phyloP scores from a whole-genome alignment of 1,140 invertebrate species.

The Akabosia matsudoensis region DNA sequence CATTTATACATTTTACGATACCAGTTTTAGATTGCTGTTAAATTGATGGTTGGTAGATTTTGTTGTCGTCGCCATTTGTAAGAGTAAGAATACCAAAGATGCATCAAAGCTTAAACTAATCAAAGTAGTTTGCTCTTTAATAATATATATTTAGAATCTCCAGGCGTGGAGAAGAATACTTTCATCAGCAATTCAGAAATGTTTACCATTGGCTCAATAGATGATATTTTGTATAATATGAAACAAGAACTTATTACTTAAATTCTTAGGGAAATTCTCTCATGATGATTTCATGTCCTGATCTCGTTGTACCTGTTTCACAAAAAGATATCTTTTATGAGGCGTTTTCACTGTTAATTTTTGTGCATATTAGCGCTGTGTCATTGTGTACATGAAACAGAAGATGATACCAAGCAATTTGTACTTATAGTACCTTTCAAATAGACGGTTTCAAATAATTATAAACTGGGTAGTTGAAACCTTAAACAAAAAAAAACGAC shows the following conservation, averaged over 20 bases:
- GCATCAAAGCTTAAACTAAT: no score
- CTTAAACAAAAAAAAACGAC: no score
- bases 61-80: no score
- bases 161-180: neutral
- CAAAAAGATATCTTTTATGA: neutral
- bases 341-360: neutral
- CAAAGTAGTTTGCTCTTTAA: no score
- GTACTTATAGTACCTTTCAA: no score
- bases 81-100: no score
- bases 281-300: constrained; percentile 16
- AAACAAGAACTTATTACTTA: constrained; percentile 7
- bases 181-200: neutral
- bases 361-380: neutral
- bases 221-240: neutral
- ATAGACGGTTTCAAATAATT: no score
- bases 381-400: neutral
- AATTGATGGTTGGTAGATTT: no score
- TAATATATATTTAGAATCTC: no score
- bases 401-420: neutral
- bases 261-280: neutral
- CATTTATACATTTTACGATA: no score
- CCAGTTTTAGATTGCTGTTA: no score
- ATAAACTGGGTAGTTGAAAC: no score
- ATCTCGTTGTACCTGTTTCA: constrained; percentile 21
- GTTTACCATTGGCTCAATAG: constrained; percentile 13